Conservation (phyloP, 2,113 vertebrate genomes). For the Halichoerus grypus region DNA sequence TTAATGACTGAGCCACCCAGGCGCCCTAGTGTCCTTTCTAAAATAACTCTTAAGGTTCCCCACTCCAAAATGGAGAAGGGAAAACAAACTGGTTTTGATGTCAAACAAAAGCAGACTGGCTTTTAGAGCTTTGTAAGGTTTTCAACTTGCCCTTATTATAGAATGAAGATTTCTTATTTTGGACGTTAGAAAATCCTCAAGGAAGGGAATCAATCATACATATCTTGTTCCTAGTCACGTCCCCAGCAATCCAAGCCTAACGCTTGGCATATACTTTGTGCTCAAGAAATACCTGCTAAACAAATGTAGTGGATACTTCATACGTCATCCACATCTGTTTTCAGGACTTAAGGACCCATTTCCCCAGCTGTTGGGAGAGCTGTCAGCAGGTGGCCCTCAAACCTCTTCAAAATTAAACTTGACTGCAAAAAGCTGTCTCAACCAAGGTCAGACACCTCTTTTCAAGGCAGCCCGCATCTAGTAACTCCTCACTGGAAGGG, state of each 20-base stretch:
- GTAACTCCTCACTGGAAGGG: background rate
- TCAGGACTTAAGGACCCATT: background rate
- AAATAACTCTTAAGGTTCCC: background rate
- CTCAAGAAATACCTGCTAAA: background rate
- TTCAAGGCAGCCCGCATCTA: background rate
- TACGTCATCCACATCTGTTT: background rate
- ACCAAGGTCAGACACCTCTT: background rate
- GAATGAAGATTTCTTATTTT: background rate
- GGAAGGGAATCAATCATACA: background rate
- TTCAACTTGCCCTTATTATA: background rate
- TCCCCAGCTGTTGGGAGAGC: background rate
- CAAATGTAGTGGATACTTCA: background rate
- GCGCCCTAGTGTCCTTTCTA: background rate
- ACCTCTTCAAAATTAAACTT: background rate
- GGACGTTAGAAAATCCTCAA: background rate
- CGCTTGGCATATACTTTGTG: background rate
- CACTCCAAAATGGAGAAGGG: background rate
- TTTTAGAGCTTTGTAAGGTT: background rate
- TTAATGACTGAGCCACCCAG: too few relatives aligned
- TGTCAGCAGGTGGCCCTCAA: background rate
- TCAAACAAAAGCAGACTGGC: background rate
- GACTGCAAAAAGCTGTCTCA: background rate
- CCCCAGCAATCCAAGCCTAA: background rate
- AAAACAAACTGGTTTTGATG: background rate
- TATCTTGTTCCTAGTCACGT: background rate